These are phyloP conservation scores for Chamaetylas fuelleborni DNA, from an alignment of 2,113 vertebrate genomes.

Conservation along the genomic window DNA sequence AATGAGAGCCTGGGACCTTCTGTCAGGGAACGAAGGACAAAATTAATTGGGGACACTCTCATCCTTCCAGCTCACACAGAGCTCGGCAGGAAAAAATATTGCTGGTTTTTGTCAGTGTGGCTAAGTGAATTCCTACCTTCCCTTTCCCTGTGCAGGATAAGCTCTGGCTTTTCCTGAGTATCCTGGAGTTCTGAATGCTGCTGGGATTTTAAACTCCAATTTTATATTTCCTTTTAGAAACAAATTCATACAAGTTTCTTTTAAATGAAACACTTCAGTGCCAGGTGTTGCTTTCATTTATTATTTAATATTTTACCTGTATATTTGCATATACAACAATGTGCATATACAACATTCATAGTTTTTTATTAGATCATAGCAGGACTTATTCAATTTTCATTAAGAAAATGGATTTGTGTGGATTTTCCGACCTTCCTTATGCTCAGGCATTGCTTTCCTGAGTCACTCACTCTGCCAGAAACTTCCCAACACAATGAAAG, in stretches of 20 bases:
- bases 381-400: neutral
- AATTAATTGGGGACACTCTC: neutral
- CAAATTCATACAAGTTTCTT: neutral
- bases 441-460: neutral
- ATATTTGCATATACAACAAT: neutral
- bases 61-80: neutral
- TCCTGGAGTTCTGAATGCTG: neutral
- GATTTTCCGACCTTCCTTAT: neutral
- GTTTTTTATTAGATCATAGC: neutral
- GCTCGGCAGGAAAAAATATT: neutral
- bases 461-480: neutral
- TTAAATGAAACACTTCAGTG: neutral
- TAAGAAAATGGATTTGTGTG: neutral
- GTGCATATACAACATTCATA: neutral
- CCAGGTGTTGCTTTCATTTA: neutral
- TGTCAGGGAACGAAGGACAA: neutral
- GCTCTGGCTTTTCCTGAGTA: neutral
- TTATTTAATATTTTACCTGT: neutral
- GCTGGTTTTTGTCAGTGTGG: neutral
- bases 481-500: neutral
- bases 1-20: neutral
- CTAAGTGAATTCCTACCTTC: neutral
- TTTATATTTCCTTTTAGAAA: neutral
- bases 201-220: neutral
- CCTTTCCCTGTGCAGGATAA: neutral